Evolutionary conservation across 2,113 vertebrate species (phyloP).

Genomic region (Mungos mungo): DNA sequence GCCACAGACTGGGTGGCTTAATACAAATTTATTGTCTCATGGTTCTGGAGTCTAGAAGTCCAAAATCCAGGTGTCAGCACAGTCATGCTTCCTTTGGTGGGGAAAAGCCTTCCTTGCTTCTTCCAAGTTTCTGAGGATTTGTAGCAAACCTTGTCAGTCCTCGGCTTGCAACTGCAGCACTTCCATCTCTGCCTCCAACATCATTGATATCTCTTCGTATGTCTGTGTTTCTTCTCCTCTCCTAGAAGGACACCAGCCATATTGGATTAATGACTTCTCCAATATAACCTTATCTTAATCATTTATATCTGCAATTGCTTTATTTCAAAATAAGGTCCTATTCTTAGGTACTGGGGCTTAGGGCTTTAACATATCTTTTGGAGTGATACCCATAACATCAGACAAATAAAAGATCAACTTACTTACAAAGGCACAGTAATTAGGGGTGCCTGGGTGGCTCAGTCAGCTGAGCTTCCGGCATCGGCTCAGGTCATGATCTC

Average conservation of each 20-base stretch:
- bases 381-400: neutral
- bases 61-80: neutral
- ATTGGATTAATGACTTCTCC: neutral
- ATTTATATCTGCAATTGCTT: neutral
- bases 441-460: neutral
- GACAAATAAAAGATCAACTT: neutral
- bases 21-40: neutral
- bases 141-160: neutral
- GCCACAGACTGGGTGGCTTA: neutral
- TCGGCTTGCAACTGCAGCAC: neutral
- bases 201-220: neutral
- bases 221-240: neutral
- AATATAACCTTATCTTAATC: neutral
- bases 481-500: no score
- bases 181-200: neutral
- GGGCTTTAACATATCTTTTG: neutral
- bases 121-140: neutral
- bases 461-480: no score
- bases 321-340: neutral
- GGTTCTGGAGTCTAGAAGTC: neutral
- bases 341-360: neutral
- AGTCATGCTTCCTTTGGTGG: neutral
- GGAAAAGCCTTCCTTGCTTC: neutral
- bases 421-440: conserved; percentile 19
- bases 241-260: neutral